Percentiles rank a stretch among this genome's conserved stretches.
phyloP scores from a whole-genome alignment of 2,113 vertebrate genomes.

The Rhynchomys soricoides region DNA sequence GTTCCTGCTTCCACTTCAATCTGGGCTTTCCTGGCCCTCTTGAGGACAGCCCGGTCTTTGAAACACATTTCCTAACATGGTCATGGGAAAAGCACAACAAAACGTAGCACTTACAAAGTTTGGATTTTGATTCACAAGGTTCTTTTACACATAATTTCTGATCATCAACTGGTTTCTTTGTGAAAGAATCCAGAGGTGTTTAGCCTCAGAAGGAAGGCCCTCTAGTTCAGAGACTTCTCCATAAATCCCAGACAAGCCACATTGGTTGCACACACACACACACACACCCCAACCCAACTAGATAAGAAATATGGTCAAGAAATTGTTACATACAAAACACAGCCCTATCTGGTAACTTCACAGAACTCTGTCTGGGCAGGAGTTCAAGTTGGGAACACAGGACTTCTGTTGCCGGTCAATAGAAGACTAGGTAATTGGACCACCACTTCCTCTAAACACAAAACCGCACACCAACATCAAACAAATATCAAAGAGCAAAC shows the following conservation, averaged over 20 bases:
- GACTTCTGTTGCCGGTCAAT: conserved; percentile 8
- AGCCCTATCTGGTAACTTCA: not conserved
- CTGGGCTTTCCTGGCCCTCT: not conserved
- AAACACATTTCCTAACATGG: not conserved
- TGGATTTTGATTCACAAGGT: conserved; percentile 28
- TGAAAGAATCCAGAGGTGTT: not conserved
- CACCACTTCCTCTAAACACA: not conserved
- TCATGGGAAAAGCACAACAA: not conserved
- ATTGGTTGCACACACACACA: rapidly evolving
- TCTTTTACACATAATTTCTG: not conserved
- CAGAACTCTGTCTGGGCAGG: not conserved
- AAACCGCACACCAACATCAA: not conserved
- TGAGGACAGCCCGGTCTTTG: not conserved
- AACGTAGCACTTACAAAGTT: not conserved
- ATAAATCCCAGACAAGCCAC: not conserved
- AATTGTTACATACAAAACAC: not conserved
- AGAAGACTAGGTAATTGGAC: conserved; percentile 11
- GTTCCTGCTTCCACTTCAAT: not conserved
- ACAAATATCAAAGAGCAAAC: not conserved
- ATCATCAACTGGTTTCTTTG: not conserved
- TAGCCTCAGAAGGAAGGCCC: not conserved
- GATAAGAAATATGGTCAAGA: not conserved
- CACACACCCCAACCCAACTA: not conserved
- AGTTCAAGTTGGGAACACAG: conserved; percentile 29
- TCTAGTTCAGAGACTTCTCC: not conserved